Evolutionary conservation across 2,888 invertebrate genomes (phyloP).

Genomic region (Hypomecis punctinalis): DNA sequence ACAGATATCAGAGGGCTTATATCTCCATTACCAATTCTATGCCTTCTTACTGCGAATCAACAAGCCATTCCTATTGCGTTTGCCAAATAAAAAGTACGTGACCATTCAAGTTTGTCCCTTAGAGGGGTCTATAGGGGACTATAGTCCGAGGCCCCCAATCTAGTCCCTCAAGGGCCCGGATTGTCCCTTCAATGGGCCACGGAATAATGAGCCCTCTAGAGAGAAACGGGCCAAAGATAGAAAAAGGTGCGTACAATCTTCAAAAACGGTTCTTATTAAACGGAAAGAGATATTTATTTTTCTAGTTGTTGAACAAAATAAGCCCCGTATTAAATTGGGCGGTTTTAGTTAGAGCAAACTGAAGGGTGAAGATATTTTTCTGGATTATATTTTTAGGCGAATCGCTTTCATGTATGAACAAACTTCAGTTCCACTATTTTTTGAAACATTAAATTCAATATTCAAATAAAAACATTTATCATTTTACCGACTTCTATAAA

Average conservation of each 20-base stretch:
- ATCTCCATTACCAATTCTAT: constrained; percentile 40
- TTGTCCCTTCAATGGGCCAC: constrained; percentile 48
- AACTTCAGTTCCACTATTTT: no score
- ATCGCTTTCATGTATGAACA: no score
- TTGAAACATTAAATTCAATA: no score
- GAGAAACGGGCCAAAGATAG: constrained; percentile 44
- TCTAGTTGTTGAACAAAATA: constrained; percentile 44
- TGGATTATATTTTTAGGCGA: not conserved
- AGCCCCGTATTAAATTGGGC: constrained; percentile 19
- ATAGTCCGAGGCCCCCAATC: constrained; percentile 50
- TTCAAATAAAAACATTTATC: no score
- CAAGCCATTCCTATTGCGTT: constrained; percentile 49
- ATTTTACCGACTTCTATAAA: no score
- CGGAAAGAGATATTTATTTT: constrained; percentile 49
- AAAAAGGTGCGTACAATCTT: constrained; percentile 50
- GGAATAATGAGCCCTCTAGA: constrained; percentile 53
- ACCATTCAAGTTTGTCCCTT: constrained; percentile 50
- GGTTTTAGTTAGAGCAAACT: not conserved
- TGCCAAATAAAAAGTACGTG: constrained; percentile 54
- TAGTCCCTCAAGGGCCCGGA: constrained; percentile 42
- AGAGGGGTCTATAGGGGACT: constrained; percentile 1
- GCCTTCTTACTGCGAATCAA: constrained; percentile 35
- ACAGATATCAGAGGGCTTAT: constrained; percentile 29
- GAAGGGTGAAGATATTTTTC: not conserved
- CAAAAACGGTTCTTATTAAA: constrained; percentile 49